Evolutionary conservation across 2,888 invertebrate species (phyloP).

Genomic region (Nymphalis urticae): DNA sequence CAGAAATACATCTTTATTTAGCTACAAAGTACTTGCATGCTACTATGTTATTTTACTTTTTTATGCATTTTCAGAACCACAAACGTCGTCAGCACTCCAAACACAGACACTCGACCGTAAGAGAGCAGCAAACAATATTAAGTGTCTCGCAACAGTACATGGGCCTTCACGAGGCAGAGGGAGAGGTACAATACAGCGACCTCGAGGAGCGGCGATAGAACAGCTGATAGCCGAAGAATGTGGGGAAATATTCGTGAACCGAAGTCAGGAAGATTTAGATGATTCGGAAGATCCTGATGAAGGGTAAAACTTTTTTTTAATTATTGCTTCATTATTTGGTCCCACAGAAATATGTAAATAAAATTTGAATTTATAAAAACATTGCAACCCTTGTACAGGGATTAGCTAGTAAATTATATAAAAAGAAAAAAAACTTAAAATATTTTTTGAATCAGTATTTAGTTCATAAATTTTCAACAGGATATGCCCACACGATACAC

Average conservation of each 20-base stretch:
- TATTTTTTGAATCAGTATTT: neutral
- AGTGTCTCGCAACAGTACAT: conserved; percentile 73
- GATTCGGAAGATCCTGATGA: conserved; percentile 83
- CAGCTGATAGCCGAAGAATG: conserved; percentile 76
- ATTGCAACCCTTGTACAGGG: no score
- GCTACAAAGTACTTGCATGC: no score
- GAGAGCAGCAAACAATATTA: conserved; percentile 55
- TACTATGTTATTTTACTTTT: neutral
- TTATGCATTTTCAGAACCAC: conserved; percentile 60
- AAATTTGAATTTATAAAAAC: no score
- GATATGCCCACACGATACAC: conserved; percentile 86
- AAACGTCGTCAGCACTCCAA: conserved; percentile 74
- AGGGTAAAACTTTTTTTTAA: conserved; percentile 53
- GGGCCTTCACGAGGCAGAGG: conserved; percentile 61
- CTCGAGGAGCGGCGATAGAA: conserved; percentile 68
- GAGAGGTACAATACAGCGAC: conserved; percentile 61
- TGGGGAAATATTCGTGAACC: conserved; percentile 66
- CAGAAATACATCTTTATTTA: no score
- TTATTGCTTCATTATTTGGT: neutral
- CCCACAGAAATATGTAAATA: no score
- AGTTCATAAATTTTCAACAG: conserved; percentile 48
- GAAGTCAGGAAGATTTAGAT: conserved; percentile 80
- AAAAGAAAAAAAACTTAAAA: neutral
- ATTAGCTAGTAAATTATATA: neutral
- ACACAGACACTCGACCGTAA: conserved; percentile 74